Base-by-base conservation (phyloP, 1,140 invertebrate species). In the Phocides pigmalion region DNA sequence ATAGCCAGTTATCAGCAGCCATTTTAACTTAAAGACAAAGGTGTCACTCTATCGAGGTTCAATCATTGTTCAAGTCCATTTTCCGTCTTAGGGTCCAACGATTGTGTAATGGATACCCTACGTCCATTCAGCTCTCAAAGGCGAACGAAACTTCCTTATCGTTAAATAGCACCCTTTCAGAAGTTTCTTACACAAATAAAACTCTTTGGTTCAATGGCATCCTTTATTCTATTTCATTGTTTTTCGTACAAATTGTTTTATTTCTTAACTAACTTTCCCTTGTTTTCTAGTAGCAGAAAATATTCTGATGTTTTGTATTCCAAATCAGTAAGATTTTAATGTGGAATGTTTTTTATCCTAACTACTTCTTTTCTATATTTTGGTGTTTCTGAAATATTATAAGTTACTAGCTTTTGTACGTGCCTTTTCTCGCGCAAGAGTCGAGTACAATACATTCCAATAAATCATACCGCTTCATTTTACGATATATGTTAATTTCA, bases 121-220 rank as follows among this genome's bases (percentile, higher is more conserved):
- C 25, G 16, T 19, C 42, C 46, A 37, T 61, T 61, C 56, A 61
- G 56, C 44, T 22, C 17, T 44, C 9, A 46, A 61, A 49, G 56
- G 14, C 28, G 17, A 44, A 53, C 56, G 49, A 70, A 75, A 77
- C 58, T 77, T 71, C 44, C 65, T 77, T 77, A 77, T 80, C 74
- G 65, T 70, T 63, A 71, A 71, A 73, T 66, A 72, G 67, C 72
- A 79, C 76, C 74, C 72, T 76, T 74, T 72, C 62, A 71, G 41
- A 74, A 79, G 49, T 78, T 73, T 53, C 28, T 50, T 67, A 72
- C 37, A 69, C 70, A 78, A 78, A 77, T 77, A 77, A 75, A 78
- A 72, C 51, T 75, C 66, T 25, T 46, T 53, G 61, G 53, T 53
- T 28, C 54, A 53, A 61, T 62, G 8, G 63, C 53, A 62, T 62